phyloP scores from a whole-genome alignment of 2,113 vertebrate genomes.

The Tachysurus vachellii region DNA sequence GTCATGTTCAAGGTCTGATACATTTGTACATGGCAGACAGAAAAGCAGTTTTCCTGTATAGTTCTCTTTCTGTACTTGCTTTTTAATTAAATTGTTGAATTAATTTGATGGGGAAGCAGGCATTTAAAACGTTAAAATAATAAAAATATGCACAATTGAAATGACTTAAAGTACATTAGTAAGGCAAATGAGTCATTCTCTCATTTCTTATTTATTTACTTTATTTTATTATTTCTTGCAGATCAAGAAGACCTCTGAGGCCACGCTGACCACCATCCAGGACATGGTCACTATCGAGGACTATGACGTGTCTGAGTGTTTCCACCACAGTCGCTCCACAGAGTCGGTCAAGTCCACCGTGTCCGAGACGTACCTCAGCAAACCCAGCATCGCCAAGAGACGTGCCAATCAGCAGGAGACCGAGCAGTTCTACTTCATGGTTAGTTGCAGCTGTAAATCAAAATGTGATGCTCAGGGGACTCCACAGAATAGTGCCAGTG shows the following conservation, averaged over 20 bases:
- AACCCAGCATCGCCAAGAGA: conserved; percentile 96
- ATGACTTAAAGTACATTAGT: not conserved
- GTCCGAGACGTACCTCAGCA: conserved; percentile 96
- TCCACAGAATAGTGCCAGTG: not conserved
- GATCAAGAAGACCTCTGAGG: conserved; percentile 98
- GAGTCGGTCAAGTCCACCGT: conserved; percentile 96
- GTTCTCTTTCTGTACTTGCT: not conserved
- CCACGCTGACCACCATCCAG: conserved; percentile 95
- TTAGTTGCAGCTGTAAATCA: conserved; percentile 57
- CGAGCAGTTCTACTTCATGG: conserved; percentile 99
- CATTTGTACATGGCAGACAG: conserved; percentile 43
- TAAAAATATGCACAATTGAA: not conserved
- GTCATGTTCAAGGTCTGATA: conserved; percentile 44
- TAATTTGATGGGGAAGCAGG: not conserved
- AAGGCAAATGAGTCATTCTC: not conserved
- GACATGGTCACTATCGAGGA: conserved; percentile 99
- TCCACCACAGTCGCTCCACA: conserved; percentile 96
- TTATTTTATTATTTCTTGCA: conserved; percentile 54
- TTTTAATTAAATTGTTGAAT: not conserved
- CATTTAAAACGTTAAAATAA: not conserved
- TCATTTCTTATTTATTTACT: not conserved
- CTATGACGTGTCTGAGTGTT: conserved; percentile 96
- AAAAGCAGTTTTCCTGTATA: conserved; percentile 34
- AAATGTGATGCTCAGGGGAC: not conserved
- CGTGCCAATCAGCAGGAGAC: conserved; percentile 98